Evolutionary conservation across 2,888 invertebrate species (phyloP).

Genomic region (Acanthosepion esculentum): DNA sequence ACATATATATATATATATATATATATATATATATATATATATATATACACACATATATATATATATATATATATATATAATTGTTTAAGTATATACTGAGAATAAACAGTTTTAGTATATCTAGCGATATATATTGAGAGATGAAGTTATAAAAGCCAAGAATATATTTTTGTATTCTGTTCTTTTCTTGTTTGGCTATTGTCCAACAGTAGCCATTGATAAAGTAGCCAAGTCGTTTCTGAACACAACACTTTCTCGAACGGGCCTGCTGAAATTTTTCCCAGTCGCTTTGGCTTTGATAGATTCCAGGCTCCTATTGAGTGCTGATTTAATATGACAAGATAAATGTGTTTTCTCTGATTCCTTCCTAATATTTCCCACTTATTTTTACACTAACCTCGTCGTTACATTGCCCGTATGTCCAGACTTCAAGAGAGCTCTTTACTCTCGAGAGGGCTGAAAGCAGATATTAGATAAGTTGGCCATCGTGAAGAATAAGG

Average conservation of each 20-base stretch:
- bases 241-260: not conserved
- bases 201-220: not conserved
- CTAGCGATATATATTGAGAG: not conserved
- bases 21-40: not conserved
- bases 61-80: too few species aligned
- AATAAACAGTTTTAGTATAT: not conserved
- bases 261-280: not conserved
- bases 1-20: not conserved
- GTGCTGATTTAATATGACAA: conserved; percentile 33
- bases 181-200: not conserved
- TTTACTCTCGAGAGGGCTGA: too few species aligned
- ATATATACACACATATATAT: not conserved
- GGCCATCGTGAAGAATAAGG: too few species aligned
- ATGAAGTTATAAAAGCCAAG: not conserved
- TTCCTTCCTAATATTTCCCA: not conserved
- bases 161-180: not conserved
- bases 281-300: not conserved
- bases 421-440: too few species aligned
- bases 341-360: not conserved
- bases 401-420: not conserved
- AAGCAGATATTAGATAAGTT: too few species aligned
- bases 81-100: not conserved
- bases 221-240: not conserved
- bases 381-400: not conserved
- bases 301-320: not conserved